Percentiles rank a stretch among this genome's conserved stretches.
These are phyloP conservation scores for Mnemiopsis leidyi DNA, from an alignment of 37 sponge, comb jelly and placozoan genomes.

Conservation along the genomic window DNA sequence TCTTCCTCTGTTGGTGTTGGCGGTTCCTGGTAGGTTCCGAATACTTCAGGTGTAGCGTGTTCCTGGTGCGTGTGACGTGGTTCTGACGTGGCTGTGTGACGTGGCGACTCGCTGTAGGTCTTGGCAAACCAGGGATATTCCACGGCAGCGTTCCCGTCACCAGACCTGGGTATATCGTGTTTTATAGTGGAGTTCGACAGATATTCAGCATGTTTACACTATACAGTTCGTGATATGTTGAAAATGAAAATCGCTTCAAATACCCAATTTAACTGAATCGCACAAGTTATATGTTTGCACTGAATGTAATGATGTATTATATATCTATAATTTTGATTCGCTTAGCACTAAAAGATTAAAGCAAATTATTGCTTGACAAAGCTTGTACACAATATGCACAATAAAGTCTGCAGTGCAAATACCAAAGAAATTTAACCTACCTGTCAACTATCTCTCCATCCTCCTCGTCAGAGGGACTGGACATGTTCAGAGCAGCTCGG, in stretches of 20 bases:
- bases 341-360: no score
- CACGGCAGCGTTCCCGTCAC: not conserved
- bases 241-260: no score
- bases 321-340: no score
- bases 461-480: conserved; percentile 24
- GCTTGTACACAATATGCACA: no score
- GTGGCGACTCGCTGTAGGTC: not conserved
- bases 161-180: no score
- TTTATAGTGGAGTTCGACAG: no score
- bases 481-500: conserved; percentile 23
- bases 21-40: not conserved
- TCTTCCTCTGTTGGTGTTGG: not conserved
- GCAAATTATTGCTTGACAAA: no score
- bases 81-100: not conserved
- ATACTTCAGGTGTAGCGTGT: not conserved
- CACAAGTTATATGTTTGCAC: no score
- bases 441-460: conserved; percentile 1
- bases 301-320: no score
- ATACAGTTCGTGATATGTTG: no score
- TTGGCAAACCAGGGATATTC: conserved; percentile 54
- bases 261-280: no score
- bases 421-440: not conserved
- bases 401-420: not conserved
- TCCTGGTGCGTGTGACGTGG: not conserved
- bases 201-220: no score